Percentiles rank a stretch among this genome's conserved stretches.
Conservation (phyloP, 2,888 invertebrate genomes). For the Graphium colonna region DNA sequence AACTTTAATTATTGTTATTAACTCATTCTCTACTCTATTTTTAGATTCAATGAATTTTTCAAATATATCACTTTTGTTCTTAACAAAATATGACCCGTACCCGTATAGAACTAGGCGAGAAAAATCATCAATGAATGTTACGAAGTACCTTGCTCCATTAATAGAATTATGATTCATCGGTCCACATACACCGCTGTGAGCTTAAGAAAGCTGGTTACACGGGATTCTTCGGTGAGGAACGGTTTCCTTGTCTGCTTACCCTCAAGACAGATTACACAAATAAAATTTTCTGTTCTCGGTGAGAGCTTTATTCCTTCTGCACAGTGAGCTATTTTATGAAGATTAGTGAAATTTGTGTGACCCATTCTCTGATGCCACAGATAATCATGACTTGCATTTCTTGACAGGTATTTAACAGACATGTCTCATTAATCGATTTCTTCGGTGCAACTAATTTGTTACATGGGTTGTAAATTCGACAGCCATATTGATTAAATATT, state of each 20-base stretch:
- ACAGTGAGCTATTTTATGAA: conserved; percentile 24
- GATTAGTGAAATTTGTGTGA: conserved; percentile 25
- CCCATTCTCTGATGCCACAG: conserved; percentile 22
- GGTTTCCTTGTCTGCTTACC: conserved; percentile 24
- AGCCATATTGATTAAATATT: too few relatives aligned
- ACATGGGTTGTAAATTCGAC: too few relatives aligned
- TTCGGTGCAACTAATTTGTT: too few relatives aligned
- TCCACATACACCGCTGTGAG: conserved; percentile 20
- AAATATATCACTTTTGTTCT: conserved; percentile 13
- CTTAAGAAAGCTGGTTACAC: too few relatives aligned
- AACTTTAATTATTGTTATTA: conserved; percentile 21
- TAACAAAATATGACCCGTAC: too few relatives aligned
- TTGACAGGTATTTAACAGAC: too few relatives aligned
- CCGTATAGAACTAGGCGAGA: conserved; percentile 24
- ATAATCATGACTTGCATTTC: too few relatives aligned
- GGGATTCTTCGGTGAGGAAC: too few relatives aligned
- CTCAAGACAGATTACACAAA: conserved; percentile 21
- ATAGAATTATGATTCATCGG: conserved; percentile 19
- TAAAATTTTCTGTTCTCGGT: conserved; percentile 2
- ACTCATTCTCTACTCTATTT: conserved; percentile 1
- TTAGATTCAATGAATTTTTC: too few relatives aligned
- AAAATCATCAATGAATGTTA: conserved; percentile 5
- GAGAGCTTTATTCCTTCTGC: conserved; percentile 17
- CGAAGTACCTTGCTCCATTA: conserved; percentile 24
- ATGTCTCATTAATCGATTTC: too few relatives aligned